These are phyloP conservation scores for Ochlodes sylvanus DNA, from an alignment of 2,888 invertebrate genomes.

Conservation along the genomic window DNA sequence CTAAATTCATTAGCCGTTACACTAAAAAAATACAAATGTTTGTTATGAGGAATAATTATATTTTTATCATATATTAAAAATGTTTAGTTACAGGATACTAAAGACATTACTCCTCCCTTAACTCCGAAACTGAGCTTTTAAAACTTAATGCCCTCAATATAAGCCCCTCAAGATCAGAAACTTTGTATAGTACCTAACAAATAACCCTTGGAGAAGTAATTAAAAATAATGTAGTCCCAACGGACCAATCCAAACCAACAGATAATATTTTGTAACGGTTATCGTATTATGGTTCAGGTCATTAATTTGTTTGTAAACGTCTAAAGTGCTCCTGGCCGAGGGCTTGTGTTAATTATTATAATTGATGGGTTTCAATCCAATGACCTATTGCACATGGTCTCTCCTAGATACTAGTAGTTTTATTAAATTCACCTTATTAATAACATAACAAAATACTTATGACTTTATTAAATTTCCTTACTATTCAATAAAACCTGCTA, in stretches of 20 bases:
- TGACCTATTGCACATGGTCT: too few species aligned
- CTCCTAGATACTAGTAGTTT: too few species aligned
- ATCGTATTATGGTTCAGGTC: slow-evolving; percentile 14
- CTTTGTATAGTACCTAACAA: slow-evolving; percentile 26
- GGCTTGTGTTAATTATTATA: too few species aligned
- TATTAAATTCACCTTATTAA: too few species aligned
- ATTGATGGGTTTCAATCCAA: too few species aligned
- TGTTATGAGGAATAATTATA: too few species aligned
- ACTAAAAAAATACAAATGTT: too few species aligned
- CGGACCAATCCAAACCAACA: slow-evolving; percentile 16
- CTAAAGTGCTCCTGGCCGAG: too few species aligned
- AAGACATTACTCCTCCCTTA: neutral
- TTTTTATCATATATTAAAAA: neutral
- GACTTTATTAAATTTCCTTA: too few species aligned
- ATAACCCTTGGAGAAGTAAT: slow-evolving; percentile 26
- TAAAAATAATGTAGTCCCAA: slow-evolving; percentile 29
- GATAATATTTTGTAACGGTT: slow-evolving; percentile 32
- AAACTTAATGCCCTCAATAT: neutral
- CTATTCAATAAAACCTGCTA: too few species aligned
- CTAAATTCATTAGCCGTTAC: too few species aligned
- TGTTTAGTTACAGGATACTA: neutral
- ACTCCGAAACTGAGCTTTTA: neutral
- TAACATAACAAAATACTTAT: too few species aligned
- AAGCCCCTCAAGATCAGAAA: slow-evolving; percentile 27
- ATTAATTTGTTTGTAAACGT: slow-evolving; percentile 9